Evolutionary conservation across 2,888 invertebrate genomes (phyloP).

Genomic region (Galerucella pusilla): DNA sequence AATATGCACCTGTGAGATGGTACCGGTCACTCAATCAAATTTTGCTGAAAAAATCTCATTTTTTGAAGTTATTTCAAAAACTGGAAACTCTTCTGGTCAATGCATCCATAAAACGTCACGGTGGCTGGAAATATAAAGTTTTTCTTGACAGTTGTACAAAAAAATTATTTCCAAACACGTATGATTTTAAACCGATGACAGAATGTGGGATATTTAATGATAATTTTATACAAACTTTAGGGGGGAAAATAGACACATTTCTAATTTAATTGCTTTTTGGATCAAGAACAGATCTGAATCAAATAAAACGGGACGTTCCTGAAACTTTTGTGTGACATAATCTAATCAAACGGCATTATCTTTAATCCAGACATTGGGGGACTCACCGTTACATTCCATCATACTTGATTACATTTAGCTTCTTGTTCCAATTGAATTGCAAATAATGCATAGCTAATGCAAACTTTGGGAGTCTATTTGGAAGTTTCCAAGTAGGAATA

Average conservation of each 20-base stretch:
- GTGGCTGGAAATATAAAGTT: too few species aligned
- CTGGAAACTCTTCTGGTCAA: too few species aligned
- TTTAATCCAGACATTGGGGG: slow-evolving; percentile 16
- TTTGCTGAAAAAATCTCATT: too few species aligned
- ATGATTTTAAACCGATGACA: too few species aligned
- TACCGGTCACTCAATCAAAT: too few species aligned
- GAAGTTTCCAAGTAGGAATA: slow-evolving; percentile 11
- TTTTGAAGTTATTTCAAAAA: too few species aligned
- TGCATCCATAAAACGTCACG: too few species aligned
- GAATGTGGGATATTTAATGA: too few species aligned
- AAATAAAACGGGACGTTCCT: background rate
- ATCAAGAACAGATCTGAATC: background rate
- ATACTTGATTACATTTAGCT: slow-evolving; percentile 22
- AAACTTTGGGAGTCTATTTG: slow-evolving; percentile 20
- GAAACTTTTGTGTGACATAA: background rate
- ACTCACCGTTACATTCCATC: slow-evolving; percentile 15
- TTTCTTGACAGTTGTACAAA: too few species aligned
- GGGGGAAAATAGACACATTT: background rate
- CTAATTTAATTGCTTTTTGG: background rate
- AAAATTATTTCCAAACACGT: too few species aligned
- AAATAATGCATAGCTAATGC: slow-evolving; percentile 23
- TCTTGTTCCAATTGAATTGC: slow-evolving; percentile 30
- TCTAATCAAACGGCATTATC: slow-evolving; percentile 11
- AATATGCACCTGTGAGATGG: too few species aligned
- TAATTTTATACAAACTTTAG: too few species aligned